These are phyloP conservation scores for Eulemur coronatus DNA, from an alignment of 2,797 vertebrate species.

Conservation along the genomic window DNA sequence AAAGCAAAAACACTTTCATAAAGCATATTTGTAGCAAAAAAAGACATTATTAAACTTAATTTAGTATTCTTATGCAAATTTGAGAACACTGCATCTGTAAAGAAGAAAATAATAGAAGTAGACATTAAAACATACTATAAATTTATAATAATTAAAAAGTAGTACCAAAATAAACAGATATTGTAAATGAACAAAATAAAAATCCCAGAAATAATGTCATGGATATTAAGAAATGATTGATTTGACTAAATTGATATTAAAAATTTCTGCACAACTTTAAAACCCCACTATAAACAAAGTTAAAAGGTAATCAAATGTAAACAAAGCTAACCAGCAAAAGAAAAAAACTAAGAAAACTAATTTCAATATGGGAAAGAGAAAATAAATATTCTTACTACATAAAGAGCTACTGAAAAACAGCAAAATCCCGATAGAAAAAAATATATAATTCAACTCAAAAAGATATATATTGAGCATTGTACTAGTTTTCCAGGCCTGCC, in stretches of 20 bases:
- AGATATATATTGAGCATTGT: not conserved
- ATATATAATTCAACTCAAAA: not conserved
- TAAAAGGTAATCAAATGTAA: constrained; percentile 43
- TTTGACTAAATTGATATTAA: not conserved
- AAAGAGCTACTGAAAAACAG: not conserved
- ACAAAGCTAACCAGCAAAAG: not conserved
- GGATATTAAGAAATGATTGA: not conserved
- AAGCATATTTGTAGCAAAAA: not conserved
- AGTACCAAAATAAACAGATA: constrained; percentile 20
- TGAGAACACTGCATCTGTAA: not conserved
- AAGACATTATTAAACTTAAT: constrained; percentile 9
- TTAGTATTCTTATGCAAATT: constrained; percentile 7
- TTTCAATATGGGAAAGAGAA: not conserved
- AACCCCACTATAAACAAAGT: not conserved
- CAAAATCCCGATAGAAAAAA: not conserved
- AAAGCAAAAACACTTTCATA: constrained; percentile 40
- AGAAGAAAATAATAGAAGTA: constrained; percentile 41
- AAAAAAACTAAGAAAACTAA: constrained; percentile 22
- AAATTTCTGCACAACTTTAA: constrained; percentile 38
- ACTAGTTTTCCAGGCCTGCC: not conserved
- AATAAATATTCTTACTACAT: not conserved
- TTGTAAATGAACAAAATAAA: constrained; percentile 11
- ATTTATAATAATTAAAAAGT: constrained; percentile 43
- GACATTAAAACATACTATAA: constrained; percentile 24
- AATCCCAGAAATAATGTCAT: constrained; percentile 21